These are phyloP conservation scores for Crotalus viridis DNA, from an alignment of 2,113 vertebrate species.

Conservation along the genomic window DNA sequence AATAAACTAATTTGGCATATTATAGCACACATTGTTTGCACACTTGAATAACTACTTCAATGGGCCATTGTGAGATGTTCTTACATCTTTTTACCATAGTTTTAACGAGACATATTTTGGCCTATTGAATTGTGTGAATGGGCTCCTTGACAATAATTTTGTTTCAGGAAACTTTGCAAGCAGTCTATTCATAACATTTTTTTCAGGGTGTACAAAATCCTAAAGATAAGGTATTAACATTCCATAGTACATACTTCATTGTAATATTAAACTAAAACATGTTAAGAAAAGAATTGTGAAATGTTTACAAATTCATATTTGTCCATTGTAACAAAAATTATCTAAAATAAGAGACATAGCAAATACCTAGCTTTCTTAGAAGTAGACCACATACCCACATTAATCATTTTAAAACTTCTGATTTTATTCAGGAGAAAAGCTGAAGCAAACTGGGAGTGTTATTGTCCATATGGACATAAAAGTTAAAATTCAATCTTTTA, in stretches of 20 bases:
- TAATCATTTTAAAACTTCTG: not conserved
- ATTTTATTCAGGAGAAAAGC: not conserved
- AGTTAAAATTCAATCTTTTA: not conserved
- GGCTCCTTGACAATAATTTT: not conserved
- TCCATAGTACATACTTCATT: not conserved
- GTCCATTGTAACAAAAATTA: not conserved
- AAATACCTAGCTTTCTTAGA: not conserved
- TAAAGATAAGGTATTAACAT: not conserved
- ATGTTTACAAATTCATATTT: not conserved
- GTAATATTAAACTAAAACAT: conserved; percentile 3
- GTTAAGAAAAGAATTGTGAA: not conserved
- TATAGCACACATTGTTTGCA: not conserved
- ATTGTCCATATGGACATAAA: not conserved
- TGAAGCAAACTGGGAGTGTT: not conserved
- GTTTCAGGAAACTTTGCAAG: not conserved
- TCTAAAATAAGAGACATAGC: not conserved
- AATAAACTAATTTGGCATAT: not conserved
- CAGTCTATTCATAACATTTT: not conserved
- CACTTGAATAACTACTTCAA: not conserved
- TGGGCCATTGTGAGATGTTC: not conserved
- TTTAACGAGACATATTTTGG: not conserved
- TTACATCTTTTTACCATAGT: not conserved
- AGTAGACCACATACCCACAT: not conserved
- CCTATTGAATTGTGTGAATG: not conserved
- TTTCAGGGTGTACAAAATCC: not conserved